phyloP scores from a whole-genome alignment of 2,113 vertebrate species.

The Tychaedon coryphoeus region DNA sequence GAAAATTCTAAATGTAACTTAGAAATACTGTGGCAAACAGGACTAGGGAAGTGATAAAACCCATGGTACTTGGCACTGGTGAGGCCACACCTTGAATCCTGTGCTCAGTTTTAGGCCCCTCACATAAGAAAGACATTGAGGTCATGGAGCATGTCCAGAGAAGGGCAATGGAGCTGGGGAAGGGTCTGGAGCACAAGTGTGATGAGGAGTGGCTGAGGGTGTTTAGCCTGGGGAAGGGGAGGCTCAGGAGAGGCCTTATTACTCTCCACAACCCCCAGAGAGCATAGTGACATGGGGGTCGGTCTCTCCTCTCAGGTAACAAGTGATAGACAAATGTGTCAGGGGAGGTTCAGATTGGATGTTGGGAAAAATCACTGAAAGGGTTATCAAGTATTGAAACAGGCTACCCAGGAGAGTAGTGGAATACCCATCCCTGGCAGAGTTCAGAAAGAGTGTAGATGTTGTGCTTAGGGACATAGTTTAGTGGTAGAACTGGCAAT shows the following conservation, averaged over 20 bases:
- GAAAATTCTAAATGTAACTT: not conserved
- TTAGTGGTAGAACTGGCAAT: not conserved
- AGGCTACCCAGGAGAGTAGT: not conserved
- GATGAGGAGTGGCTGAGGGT: not conserved
- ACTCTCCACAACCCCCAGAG: not conserved
- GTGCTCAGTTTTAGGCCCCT: not conserved
- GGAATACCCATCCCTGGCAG: not conserved
- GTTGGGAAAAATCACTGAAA: not conserved
- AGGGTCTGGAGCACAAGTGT: not conserved
- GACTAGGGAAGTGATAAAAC: not conserved
- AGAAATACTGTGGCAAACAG: not conserved
- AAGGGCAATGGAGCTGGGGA: not conserved
- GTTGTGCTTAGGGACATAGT: not conserved
- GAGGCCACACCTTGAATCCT: not conserved
- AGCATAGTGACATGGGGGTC: fast-evolving
- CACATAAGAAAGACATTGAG: not conserved
- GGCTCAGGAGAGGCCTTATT: not conserved
- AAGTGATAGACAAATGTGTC: not conserved
- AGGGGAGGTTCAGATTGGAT: not conserved
- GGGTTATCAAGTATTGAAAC: not conserved
- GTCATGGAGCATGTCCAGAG: not conserved
- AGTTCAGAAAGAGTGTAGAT: not conserved
- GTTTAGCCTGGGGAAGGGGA: not conserved
- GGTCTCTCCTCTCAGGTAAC: not conserved
- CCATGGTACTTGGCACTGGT: not conserved